phyloP scores from a whole-genome alignment of 2,797 vertebrate species.

The Peromyscus aztecus region DNA sequence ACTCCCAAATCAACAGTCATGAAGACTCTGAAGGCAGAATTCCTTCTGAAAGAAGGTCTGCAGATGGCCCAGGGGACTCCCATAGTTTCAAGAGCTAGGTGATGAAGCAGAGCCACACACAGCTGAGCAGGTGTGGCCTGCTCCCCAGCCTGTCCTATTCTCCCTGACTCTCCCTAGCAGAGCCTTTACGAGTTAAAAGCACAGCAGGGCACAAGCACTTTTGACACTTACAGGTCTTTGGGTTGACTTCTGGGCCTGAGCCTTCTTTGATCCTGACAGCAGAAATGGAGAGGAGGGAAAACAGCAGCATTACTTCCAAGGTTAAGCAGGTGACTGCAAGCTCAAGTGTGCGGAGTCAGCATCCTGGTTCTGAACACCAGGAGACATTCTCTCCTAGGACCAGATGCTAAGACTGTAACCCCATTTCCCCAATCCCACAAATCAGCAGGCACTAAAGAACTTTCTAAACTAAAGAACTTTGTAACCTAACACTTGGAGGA shows the following conservation, averaged over 20 bases:
- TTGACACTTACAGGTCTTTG: slow-evolving; percentile 77
- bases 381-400: not conserved
- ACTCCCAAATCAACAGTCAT: not conserved
- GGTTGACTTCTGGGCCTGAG: slow-evolving; percentile 67
- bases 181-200: not conserved
- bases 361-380: not conserved
- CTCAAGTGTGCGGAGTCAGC: not conserved
- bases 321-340: not conserved
- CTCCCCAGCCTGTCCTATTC: not conserved
- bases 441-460: not conserved
- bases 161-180: not conserved
- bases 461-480: not conserved
- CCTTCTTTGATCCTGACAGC: slow-evolving; percentile 73
- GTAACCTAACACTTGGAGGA: not conserved
- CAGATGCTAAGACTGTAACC: not conserved
- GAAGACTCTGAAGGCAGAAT: not conserved
- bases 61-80: not conserved
- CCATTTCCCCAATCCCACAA: not conserved
- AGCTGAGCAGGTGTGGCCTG: no score
- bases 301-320: slow-evolving; percentile 34
- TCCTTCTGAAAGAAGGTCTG: not conserved
- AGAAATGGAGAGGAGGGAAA: not conserved
- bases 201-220: not conserved
- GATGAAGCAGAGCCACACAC: not conserved
- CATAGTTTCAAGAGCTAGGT: not conserved